Base-by-base conservation (phyloP, 2,113 vertebrate species). In the Uropsilus gracilis region DNA sequence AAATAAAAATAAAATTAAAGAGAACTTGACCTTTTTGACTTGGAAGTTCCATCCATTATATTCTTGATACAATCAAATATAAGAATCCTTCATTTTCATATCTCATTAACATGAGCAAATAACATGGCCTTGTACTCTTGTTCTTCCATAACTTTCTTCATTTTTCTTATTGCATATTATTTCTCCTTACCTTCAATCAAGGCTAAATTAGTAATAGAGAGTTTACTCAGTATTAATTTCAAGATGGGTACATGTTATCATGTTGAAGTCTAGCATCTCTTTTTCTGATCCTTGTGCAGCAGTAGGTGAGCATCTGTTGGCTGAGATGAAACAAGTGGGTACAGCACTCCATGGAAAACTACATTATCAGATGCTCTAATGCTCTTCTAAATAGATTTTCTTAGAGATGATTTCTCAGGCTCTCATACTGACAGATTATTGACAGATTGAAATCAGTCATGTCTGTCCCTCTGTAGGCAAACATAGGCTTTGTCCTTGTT, bases 371-470 rank as follows among this genome's bases (percentile, higher is more conserved):
- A 42, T 63, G 20, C 76, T 28, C 20, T 42, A 53, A 76, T 61
- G 13, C 9, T 44, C 69, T 95, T 91, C 78, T 88, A 95, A 95
- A 94, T 91, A 77, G 32, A 73, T 11, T 3, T 89, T 68, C 72
- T 81, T 26, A 91, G 42, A 72, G n/a, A 90, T n/a, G 5, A 28
- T 81, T 90, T 92, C 81, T 26, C n/a, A 83, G 16, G 59, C 37
- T 88, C 90, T 93, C 46, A 48, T 44, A 26, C 26, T 48, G 73
- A 28, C 2, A 39, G 34, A 93, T 13, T 57, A 39, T 14, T 76
- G 44, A 96, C 57, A 91, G 64, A 55, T 76, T 72, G 46, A 87
- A 95, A 71, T 78, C 63, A 91, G 66, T 37, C n/a, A 16, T n/a
- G 8, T 55, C 71, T 84, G 59, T 75, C 14, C 71, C 82, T 85